Evolutionary conservation across 2,797 vertebrate genomes (phyloP).

Genomic region (Podarcis siculus): DNA sequence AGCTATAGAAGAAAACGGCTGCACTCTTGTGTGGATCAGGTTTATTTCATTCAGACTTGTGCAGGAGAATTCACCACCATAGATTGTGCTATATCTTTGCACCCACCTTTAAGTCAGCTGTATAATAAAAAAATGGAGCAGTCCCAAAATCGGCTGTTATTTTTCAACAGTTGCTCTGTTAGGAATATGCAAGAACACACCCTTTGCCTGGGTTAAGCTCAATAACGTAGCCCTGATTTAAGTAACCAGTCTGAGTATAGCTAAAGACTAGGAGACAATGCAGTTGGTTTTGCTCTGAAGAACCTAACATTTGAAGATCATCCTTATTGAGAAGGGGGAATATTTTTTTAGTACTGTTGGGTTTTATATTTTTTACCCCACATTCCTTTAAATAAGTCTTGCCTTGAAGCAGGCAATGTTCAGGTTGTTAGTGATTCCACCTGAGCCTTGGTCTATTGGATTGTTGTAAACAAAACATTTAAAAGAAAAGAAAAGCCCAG

Average conservation of each 20-base stretch:
- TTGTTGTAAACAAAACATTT: background rate
- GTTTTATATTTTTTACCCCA: background rate
- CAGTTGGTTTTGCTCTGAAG: background rate
- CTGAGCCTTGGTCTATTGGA: background rate
- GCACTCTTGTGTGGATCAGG: background rate
- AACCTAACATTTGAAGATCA: background rate
- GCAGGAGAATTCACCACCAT: background rate
- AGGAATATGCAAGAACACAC: background rate
- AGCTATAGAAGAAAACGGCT: background rate
- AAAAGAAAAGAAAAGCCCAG: background rate
- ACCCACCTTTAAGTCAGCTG: background rate
- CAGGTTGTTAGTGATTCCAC: background rate
- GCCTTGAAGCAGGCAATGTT: background rate
- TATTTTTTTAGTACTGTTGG: background rate
- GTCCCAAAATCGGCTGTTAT: background rate
- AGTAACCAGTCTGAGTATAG: background rate
- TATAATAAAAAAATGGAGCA: background rate
- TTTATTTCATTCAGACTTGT: background rate
- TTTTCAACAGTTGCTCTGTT: background rate
- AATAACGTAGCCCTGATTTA: too few relatives aligned
- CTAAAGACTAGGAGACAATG: background rate
- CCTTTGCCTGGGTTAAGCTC: background rate
- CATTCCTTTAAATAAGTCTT: background rate
- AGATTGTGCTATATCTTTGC: background rate
- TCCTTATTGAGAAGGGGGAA: background rate